These are phyloP conservation scores for Agelas oroides DNA, from an alignment of 37 sponge, comb jelly and placozoan genomes.

Conservation along the genomic window DNA sequence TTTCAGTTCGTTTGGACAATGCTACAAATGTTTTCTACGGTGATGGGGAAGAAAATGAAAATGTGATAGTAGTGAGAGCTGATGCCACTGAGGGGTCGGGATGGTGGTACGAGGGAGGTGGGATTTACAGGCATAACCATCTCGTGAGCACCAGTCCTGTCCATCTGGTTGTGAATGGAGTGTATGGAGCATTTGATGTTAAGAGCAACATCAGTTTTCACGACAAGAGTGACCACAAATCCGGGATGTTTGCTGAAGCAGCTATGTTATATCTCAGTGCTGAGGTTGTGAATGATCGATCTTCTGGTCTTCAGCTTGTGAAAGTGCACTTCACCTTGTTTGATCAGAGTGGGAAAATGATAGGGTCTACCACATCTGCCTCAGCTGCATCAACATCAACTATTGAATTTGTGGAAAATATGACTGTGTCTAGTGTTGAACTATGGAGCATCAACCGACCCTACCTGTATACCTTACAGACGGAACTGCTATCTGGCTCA, in stretches of 20 bases:
- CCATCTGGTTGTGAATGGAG: constrained; percentile 38
- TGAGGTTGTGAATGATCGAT: constrained; percentile 53
- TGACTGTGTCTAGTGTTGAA: constrained; percentile 17
- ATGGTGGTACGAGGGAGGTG: constrained; percentile 77
- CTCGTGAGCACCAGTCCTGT: constrained; percentile 28
- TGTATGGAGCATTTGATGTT: constrained; percentile 48
- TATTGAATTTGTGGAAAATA: neutral
- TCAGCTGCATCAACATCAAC: constrained; percentile 11
- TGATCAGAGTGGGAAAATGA: constrained; percentile 11
- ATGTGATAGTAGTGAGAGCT: constrained; percentile 54
- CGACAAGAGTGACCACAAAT: constrained; percentile 3
- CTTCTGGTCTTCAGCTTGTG: neutral
- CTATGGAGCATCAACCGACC: constrained; percentile 59
- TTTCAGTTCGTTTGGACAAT: constrained; percentile 63
- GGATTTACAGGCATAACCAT: constrained; percentile 56
- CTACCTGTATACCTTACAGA: constrained; percentile 42
- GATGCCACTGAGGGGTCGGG: constrained; percentile 47
- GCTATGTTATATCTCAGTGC: constrained; percentile 8
- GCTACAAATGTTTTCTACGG: constrained; percentile 34
- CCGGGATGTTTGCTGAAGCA: constrained; percentile 39
- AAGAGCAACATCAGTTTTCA: constrained; percentile 20
- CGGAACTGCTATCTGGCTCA: neutral
- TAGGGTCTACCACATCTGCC: neutral
- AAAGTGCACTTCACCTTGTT: constrained; percentile 6
- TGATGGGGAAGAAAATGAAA: constrained; percentile 52